These are phyloP conservation scores for Coremacera marginata DNA, from an alignment of 2,888 invertebrate species.

Conservation along the genomic window DNA sequence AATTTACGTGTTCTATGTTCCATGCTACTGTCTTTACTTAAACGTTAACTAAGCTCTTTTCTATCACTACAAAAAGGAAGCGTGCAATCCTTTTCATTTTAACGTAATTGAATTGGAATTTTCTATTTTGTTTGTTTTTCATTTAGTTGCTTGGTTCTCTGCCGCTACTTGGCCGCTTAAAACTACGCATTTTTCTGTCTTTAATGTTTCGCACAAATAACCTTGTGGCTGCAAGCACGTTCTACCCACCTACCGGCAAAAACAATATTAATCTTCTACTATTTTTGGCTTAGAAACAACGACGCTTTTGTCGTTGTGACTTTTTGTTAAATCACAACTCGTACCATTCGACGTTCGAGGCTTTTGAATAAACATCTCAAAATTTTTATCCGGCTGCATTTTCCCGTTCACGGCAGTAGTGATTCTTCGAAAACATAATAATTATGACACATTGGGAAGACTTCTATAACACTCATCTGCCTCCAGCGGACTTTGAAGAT, in stretches of 20 bases:
- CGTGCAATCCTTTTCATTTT: background rate
- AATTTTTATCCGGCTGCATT: background rate
- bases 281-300: background rate
- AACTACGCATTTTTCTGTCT: too few species aligned
- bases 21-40: too few species aligned
- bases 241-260: background rate
- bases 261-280: background rate
- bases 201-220: background rate
- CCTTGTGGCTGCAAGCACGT: background rate
- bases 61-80: background rate
- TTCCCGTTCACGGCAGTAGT: too few species aligned
- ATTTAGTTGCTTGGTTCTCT: background rate
- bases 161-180: background rate
- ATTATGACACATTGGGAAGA: slow-evolving; percentile 80
- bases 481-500: slow-evolving; percentile 83
- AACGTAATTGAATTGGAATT: slow-evolving; percentile 5
- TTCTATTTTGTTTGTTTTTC: background rate
- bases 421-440: slow-evolving; percentile 5
- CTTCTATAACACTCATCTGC: slow-evolving; percentile 83
- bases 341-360: background rate
- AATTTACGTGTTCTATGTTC: too few species aligned
- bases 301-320: background rate
- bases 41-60: background rate
- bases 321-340: background rate
- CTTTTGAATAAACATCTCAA: background rate